A percentile compares a stretch with the other conserved stretches of the same genome.
phyloP scores from a whole-genome alignment of 1,140 invertebrate genomes.

The Penaeus indicus region DNA sequence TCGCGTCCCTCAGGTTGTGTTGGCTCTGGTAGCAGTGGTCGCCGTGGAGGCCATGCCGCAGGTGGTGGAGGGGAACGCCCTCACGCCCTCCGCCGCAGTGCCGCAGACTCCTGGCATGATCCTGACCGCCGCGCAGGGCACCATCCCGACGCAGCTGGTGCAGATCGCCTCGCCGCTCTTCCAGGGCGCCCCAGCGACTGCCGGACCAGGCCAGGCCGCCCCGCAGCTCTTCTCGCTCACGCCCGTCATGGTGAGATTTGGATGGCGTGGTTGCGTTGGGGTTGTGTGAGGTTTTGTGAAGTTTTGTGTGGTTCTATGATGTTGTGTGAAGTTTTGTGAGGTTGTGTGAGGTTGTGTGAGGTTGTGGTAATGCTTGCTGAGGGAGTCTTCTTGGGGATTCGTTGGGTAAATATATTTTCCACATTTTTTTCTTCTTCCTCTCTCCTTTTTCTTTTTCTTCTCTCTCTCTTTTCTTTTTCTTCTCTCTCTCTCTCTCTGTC shows the following conservation, averaged over 20 bases:
- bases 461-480: too few species aligned
- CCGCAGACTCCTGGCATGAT: neutral
- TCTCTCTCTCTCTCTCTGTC: too few species aligned
- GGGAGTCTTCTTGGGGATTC: too few species aligned
- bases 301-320: too few species aligned
- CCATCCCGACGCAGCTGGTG: neutral
- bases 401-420: too few species aligned
- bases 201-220: neutral
- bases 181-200: neutral
- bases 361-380: too few species aligned
- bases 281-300: too few species aligned
- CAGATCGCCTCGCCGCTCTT: neutral
- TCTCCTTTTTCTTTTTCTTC: too few species aligned
- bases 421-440: too few species aligned
- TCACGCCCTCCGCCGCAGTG: neutral
- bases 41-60: conserved; percentile 23
- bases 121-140: neutral
- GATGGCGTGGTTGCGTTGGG: too few species aligned
- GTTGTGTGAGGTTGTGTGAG: too few species aligned
- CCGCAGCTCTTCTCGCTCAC: neutral
- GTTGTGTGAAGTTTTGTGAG: too few species aligned
- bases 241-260: neutral
- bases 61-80: neutral
- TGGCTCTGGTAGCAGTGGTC: neutral
- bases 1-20: neutral